phyloP scores from a whole-genome alignment of 1,140 invertebrate genomes.

The Halictus rubicundus region DNA sequence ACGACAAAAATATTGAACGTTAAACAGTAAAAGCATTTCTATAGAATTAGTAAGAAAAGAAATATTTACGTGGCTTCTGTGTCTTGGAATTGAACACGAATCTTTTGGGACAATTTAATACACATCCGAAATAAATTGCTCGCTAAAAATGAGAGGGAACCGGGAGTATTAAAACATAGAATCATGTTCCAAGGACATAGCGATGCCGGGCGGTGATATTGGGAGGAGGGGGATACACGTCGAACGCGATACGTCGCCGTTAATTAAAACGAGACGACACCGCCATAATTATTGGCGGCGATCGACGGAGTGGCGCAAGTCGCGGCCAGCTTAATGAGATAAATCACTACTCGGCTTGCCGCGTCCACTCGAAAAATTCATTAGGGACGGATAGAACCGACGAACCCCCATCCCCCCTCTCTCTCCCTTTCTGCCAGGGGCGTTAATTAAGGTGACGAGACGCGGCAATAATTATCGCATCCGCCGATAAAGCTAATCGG shows the following conservation, averaged over 20 bases:
- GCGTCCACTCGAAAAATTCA: slow-evolving; percentile 34
- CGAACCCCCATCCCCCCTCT: neutral
- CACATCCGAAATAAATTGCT: too few relatives aligned
- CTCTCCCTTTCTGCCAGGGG: neutral
- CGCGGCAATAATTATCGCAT: slow-evolving; percentile 29
- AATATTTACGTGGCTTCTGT: too few relatives aligned
- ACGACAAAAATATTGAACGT: too few relatives aligned
- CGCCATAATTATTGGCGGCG: slow-evolving; percentile 41
- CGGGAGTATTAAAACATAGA: too few relatives aligned
- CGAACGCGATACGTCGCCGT: slow-evolving; percentile 35
- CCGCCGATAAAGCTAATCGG: slow-evolving; percentile 14
- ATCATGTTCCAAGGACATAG: neutral
- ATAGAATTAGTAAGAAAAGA: too few relatives aligned
- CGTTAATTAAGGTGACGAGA: slow-evolving; percentile 22
- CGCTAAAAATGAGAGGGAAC: too few relatives aligned
- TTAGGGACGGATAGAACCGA: slow-evolving; percentile 26
- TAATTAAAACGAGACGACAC: slow-evolving; percentile 50
- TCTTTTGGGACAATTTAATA: too few relatives aligned
- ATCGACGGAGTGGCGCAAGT: neutral
- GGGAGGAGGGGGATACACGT: neutral
- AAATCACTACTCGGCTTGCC: slow-evolving; percentile 24
- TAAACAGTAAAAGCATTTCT: too few relatives aligned
- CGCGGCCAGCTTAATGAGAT: slow-evolving; percentile 11
- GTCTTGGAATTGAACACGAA: too few relatives aligned
- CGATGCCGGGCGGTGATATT: neutral